phyloP scores from a whole-genome alignment of 2,888 invertebrate genomes.

The Neria commutata region DNA sequence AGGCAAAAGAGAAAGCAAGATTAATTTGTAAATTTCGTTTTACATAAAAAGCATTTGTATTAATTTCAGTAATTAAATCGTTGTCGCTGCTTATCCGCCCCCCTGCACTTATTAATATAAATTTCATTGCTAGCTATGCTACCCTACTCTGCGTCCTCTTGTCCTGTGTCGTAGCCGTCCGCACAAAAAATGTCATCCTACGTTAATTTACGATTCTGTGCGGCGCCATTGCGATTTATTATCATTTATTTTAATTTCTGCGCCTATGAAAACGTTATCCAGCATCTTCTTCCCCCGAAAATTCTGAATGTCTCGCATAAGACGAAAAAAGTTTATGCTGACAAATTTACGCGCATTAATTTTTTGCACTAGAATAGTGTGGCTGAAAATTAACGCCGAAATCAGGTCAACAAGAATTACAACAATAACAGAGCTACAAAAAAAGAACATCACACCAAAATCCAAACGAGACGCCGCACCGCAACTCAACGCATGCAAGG shows the following conservation, averaged over 20 bases:
- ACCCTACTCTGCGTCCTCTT: too few relatives aligned
- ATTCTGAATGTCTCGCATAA: too few relatives aligned
- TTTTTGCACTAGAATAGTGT: constrained; percentile 15
- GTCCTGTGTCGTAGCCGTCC: too few relatives aligned
- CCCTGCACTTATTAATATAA: too few relatives aligned
- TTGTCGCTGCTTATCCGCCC: too few relatives aligned
- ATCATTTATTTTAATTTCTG: constrained; percentile 35
- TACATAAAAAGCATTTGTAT: too few relatives aligned
- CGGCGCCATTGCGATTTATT: constrained; percentile 42
- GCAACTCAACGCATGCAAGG: neutral
- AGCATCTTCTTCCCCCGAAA: too few relatives aligned
- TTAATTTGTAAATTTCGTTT: too few relatives aligned
- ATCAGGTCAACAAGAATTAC: constrained; percentile 7
- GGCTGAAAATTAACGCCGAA: neutral
- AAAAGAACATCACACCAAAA: constrained; percentile 5
- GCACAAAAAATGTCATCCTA: neutral
- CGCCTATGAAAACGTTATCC: too few relatives aligned
- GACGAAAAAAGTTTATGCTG: constrained; percentile 10
- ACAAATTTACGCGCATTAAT: constrained; percentile 32
- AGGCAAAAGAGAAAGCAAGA: too few relatives aligned
- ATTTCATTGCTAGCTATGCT: too few relatives aligned
- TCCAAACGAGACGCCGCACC: neutral
- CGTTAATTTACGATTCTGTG: constrained; percentile 36
- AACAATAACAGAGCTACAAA: neutral
- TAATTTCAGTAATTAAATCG: too few relatives aligned